These are phyloP conservation scores for Anguilla anguilla DNA, from an alignment of 2,797 vertebrate species.

Conservation along the genomic window DNA sequence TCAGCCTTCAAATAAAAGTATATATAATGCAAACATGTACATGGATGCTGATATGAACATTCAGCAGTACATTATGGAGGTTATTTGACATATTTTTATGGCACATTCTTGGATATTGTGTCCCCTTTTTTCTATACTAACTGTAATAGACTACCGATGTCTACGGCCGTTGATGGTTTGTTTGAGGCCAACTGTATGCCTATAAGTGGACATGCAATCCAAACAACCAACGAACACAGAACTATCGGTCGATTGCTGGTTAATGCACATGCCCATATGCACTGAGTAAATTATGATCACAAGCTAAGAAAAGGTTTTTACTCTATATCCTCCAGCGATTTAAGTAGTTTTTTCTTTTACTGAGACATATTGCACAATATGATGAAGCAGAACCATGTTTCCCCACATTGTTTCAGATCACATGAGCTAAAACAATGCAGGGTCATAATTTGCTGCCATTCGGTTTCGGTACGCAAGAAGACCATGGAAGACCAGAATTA, in stretches of 20 bases:
- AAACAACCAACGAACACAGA: neutral
- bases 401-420: neutral
- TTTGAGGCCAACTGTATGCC: neutral
- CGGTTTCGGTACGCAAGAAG: constrained; percentile 8
- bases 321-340: neutral
- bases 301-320: neutral
- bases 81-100: neutral
- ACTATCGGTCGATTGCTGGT: neutral
- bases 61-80: neutral
- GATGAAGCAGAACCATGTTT: neutral
- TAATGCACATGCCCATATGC: neutral
- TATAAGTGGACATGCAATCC: neutral
- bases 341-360: neutral
- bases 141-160: neutral
- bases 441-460: constrained; percentile 15
- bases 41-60: neutral
- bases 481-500: neutral
- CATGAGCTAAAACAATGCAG: neutral
- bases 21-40: neutral
- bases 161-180: neutral
- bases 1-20: neutral
- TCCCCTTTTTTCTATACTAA: neutral
- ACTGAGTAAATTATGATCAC: neutral
- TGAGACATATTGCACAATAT: neutral
- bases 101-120: neutral